Evolutionary conservation across 2,888 invertebrate genomes (phyloP).

Genomic region (Crossocerus cetratus): DNA sequence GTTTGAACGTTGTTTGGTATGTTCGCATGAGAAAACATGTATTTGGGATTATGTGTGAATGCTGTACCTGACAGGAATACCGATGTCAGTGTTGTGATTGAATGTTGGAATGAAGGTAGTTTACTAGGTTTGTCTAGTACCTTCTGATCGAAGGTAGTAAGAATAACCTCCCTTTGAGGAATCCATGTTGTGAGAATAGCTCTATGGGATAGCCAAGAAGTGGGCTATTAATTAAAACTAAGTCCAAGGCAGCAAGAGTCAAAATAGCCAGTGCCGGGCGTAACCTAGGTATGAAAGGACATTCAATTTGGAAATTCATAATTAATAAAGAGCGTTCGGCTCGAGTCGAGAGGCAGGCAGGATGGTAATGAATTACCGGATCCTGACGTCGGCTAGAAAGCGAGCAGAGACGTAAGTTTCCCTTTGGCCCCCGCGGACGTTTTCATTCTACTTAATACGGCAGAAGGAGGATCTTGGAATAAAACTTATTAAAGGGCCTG

Average conservation of each 20-base stretch:
- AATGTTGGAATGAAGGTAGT: too few species aligned
- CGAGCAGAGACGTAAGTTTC: constrained; percentile 29
- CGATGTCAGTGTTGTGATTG: too few species aligned
- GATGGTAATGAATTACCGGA: constrained; percentile 40
- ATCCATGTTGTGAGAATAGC: too few species aligned
- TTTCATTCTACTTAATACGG: constrained; percentile 48
- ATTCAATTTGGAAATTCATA: constrained; percentile 40
- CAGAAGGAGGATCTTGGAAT: constrained; percentile 43
- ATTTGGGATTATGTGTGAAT: too few species aligned
- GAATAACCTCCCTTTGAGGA: too few species aligned
- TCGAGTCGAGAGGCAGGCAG: constrained; percentile 35
- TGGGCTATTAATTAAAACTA: neutral
- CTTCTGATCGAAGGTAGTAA: too few species aligned
- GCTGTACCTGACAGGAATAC: too few species aligned
- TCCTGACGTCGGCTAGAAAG: constrained; percentile 18
- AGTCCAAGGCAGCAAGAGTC: neutral
- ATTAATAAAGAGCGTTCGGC: constrained; percentile 40
- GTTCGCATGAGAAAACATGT: too few species aligned
- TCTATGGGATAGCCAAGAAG: neutral
- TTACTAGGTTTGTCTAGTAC: too few species aligned
- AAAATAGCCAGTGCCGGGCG: neutral
- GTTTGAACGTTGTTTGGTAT: too few species aligned
- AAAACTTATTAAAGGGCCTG: constrained; percentile 55
- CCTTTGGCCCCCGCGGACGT: constrained; percentile 31
- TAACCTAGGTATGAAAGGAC: neutral